Evolutionary conservation across 37 sponge, comb jelly and placozoan genomes (phyloP).

Genomic region (Chondrosia reniformis): DNA sequence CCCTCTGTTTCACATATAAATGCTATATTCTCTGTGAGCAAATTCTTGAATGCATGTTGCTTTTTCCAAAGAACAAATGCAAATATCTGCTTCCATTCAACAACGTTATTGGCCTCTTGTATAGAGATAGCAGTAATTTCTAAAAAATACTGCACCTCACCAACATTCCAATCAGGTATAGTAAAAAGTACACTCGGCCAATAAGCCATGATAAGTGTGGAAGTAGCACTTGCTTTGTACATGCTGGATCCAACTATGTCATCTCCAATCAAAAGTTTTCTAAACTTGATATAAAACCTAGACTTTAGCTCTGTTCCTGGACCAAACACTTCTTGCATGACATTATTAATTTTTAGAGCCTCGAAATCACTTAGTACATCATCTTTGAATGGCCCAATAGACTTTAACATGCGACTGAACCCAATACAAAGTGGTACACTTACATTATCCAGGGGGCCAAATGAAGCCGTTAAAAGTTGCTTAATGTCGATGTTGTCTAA

Average conservation of each 20-base stretch:
- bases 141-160: conserved; percentile 33
- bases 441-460: background rate
- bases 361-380: background rate
- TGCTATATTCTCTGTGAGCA: conserved; percentile 32
- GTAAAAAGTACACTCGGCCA: conserved; percentile 28
- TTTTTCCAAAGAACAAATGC: conserved; percentile 41
- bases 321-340: background rate
- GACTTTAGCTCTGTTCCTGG: background rate
- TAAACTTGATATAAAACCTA: background rate
- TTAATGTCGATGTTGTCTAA: no score
- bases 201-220: conserved; percentile 28
- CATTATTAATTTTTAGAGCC: background rate
- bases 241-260: conserved; percentile 33
- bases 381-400: conserved; percentile 14
- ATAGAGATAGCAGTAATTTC: background rate
- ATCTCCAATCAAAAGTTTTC: conserved; percentile 4
- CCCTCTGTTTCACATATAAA: background rate
- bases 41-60: conserved; percentile 16
- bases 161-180: conserved; percentile 19
- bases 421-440: background rate
- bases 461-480: background rate
- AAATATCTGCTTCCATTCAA: conserved; percentile 1
- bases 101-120: background rate
- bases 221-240: background rate
- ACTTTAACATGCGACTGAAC: background rate